phyloP scores from a whole-genome alignment of 1,140 invertebrate species.

The Lucilia cuprina region DNA sequence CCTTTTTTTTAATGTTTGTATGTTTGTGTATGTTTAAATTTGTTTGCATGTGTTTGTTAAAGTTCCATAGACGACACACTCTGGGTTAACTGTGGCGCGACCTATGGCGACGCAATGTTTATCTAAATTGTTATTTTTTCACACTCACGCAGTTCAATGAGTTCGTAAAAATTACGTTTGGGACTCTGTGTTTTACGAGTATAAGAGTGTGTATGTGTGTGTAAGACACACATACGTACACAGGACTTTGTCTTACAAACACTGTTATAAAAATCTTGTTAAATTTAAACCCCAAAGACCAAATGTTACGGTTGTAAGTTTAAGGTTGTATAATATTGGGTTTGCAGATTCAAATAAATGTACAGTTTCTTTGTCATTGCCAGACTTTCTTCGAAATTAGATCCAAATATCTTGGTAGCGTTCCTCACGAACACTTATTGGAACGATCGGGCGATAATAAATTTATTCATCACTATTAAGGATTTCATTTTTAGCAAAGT shows the following conservation, averaged over 20 bases:
- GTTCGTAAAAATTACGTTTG: constrained; percentile 62
- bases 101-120: constrained; percentile 55
- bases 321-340: background rate
- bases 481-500: no score
- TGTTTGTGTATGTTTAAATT: background rate
- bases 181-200: constrained; percentile 56
- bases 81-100: constrained; percentile 37
- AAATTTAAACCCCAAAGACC: constrained; percentile 26
- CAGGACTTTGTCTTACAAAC: background rate
- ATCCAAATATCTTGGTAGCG: no score
- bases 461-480: no score
- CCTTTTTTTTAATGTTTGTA: background rate
- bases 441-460: no score
- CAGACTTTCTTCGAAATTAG: no score
- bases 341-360: no score
- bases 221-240: background rate
- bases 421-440: no score
- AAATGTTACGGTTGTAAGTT: constrained; percentile 12
- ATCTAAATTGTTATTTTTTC: constrained; percentile 63
- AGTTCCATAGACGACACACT: constrained; percentile 21
- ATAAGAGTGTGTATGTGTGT: background rate
- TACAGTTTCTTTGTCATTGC: no score
- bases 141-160: constrained; percentile 63
- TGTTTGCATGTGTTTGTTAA: background rate
- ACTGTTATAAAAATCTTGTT: background rate